phyloP scores from a whole-genome alignment of 1,140 invertebrate genomes.

The Trichonephila inaurata region DNA sequence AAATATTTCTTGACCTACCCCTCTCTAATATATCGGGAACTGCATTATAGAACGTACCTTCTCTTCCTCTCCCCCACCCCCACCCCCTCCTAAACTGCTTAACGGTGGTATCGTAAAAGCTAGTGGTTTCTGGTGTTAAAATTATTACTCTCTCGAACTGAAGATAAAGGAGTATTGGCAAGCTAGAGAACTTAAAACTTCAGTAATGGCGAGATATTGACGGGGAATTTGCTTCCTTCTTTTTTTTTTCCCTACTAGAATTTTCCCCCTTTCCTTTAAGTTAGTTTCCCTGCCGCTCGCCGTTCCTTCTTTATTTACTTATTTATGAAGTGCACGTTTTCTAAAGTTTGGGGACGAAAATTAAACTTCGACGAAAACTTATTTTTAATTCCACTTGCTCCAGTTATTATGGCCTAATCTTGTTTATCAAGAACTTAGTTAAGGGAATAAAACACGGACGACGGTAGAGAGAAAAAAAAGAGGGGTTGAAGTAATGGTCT shows the following conservation, averaged over 20 bases:
- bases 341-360: conserved; percentile 63
- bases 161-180: conserved; percentile 71
- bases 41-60: conserved; percentile 36
- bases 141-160: conserved; percentile 56
- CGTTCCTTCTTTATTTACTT: conserved; percentile 27
- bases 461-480: neutral
- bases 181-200: conserved; percentile 73
- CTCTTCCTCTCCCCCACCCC: neutral
- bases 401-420: conserved; percentile 59
- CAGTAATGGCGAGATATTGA: conserved; percentile 73
- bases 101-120: conserved; percentile 58
- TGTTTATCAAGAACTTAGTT: conserved; percentile 74
- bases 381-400: conserved; percentile 25
- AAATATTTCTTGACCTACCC: conserved; percentile 60
- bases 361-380: conserved; percentile 69
- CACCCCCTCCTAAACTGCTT: conserved; percentile 46
- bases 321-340: conserved; percentile 55
- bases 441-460: neutral
- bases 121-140: conserved; percentile 59
- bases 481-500: neutral
- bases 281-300: neutral
- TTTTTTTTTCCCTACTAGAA: neutral
- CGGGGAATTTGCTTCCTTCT: conserved; percentile 21
- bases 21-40: conserved; percentile 61
- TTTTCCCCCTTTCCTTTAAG: conserved; percentile 3